Conservation (phyloP, 2,888 invertebrate species). For the Liopterus haemorrhoidalis region DNA sequence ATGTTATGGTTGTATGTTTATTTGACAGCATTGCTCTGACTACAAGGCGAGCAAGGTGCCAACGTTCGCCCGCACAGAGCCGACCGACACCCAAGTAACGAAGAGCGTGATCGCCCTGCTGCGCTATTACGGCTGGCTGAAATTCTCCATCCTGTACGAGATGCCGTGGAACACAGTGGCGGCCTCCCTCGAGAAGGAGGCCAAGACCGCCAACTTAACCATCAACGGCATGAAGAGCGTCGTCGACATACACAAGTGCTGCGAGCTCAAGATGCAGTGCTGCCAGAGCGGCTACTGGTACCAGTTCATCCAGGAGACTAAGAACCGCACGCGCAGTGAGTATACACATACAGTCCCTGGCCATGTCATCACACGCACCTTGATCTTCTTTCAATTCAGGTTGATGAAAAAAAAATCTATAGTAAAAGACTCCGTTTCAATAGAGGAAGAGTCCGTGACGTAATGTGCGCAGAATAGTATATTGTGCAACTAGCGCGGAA, state of each 20-base stretch:
- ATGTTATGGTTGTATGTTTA: constrained; percentile 30
- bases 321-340: constrained; percentile 78
- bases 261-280: constrained; percentile 66
- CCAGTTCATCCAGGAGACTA: constrained; percentile 75
- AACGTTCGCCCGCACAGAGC: constrained; percentile 90
- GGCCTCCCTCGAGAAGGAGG: constrained; percentile 69
- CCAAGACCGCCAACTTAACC: constrained; percentile 70
- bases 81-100: constrained; percentile 90
- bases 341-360: constrained; percentile 30
- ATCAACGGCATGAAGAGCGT: constrained; percentile 72
- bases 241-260: constrained; percentile 69
- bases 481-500: no score
- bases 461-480: no score
- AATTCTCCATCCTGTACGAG: constrained; percentile 85
- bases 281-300: constrained; percentile 78
- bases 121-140: constrained; percentile 87
- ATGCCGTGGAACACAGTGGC: constrained; percentile 78
- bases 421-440: no score
- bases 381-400: no score
- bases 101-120: constrained; percentile 90
- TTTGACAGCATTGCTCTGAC: constrained; percentile 88
- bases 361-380: no score
- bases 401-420: no score
- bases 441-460: no score
- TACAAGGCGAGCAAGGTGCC: constrained; percentile 79